Evolutionary conservation across 2,888 invertebrate species (phyloP).

Genomic region (Desoria tigrina): DNA sequence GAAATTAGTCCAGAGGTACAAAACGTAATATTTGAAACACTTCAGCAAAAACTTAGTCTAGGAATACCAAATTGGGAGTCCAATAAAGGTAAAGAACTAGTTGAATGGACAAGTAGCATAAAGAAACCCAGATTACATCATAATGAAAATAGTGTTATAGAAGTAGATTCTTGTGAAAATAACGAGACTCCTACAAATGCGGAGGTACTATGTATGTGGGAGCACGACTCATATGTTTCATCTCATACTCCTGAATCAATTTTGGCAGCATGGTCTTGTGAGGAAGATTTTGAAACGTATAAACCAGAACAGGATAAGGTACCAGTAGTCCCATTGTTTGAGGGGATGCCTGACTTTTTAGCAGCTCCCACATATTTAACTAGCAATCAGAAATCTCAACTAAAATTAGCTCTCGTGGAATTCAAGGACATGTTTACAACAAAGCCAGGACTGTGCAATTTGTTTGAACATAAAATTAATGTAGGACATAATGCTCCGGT

Average conservation of each 20-base stretch:
- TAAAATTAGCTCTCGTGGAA: neutral
- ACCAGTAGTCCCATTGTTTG: neutral
- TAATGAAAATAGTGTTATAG: too few relatives aligned
- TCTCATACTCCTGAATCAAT: neutral
- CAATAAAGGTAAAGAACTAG: too few relatives aligned
- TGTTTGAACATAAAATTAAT: constrained; percentile 15
- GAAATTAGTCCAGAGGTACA: neutral
- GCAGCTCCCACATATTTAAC: neutral
- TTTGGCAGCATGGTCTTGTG: neutral
- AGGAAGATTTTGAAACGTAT: neutral
- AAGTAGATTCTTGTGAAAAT: too few relatives aligned
- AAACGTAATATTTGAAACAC: neutral
- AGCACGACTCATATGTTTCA: too few relatives aligned
- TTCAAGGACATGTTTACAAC: constrained; percentile 15
- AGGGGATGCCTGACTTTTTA: constrained; percentile 8
- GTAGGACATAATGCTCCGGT: constrained; percentile 4
- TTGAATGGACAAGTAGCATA: too few relatives aligned
- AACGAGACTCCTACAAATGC: too few relatives aligned
- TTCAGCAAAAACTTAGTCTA: too few relatives aligned
- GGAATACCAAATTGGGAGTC: neutral
- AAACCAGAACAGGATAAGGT: constrained; percentile 1
- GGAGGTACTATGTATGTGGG: too few relatives aligned
- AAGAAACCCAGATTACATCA: too few relatives aligned
- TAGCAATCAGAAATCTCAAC: neutral
- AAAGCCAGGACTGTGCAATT: constrained; percentile 17